A percentile compares a stretch with the other conserved stretches of the same genome.
Conservation (phyloP, 2,888 invertebrate species). For the Latrodectus elegans region DNA sequence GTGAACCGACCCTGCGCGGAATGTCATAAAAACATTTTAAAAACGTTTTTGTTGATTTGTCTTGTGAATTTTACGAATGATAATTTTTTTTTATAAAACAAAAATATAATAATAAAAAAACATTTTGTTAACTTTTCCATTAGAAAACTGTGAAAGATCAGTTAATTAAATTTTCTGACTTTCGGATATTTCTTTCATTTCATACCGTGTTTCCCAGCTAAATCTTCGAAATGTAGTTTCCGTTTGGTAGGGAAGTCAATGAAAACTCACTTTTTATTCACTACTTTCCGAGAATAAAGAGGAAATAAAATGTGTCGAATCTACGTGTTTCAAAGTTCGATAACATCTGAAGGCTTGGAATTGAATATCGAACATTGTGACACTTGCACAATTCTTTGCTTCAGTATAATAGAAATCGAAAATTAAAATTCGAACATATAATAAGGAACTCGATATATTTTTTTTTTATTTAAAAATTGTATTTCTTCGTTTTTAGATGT, state of each 20-base stretch:
- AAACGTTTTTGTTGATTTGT: constrained; percentile 13
- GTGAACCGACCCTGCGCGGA: neutral
- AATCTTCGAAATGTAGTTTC: constrained; percentile 3
- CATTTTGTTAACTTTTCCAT: constrained; percentile 3
- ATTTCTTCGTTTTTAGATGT: too few species aligned
- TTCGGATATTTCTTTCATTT: neutral
- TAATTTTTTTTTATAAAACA: too few species aligned
- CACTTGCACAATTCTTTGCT: too few species aligned
- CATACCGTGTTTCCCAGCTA: neutral
- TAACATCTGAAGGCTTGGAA: constrained; percentile 1
- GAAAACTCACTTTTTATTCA: neutral
- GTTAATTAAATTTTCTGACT: constrained; percentile 60
- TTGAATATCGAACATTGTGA: neutral
- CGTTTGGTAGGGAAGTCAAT: neutral
- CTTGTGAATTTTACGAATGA: neutral
- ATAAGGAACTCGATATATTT: too few species aligned
- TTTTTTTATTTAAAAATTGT: too few species aligned
- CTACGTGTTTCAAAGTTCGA: neutral
- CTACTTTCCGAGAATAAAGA: neutral
- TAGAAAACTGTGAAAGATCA: constrained; percentile 60
- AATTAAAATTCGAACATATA: too few species aligned
- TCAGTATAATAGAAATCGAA: too few species aligned
- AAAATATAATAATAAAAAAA: neutral
- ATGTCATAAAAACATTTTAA: neutral
- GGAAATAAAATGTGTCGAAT: neutral